Conservation (phyloP, 2,113 vertebrate species). For the Sterna hirundo region DNA sequence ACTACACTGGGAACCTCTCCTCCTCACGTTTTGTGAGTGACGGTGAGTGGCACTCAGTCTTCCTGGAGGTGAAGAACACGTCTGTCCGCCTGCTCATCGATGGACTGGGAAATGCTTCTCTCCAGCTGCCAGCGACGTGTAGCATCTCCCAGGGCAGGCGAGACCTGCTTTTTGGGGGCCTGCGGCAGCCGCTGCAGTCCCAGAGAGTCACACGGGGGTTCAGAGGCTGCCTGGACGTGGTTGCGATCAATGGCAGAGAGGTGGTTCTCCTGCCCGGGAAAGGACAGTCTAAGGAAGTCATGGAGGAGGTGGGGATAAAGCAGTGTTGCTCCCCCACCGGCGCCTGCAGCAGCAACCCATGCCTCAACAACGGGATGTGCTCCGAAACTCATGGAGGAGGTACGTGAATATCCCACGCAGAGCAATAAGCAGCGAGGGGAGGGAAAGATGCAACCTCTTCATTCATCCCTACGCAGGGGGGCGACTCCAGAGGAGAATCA, state of each 20-base stretch:
- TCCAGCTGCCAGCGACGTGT: constrained; percentile 75
- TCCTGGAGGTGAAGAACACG: constrained; percentile 80
- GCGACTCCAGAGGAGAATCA: background rate
- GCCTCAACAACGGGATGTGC: constrained; percentile 85
- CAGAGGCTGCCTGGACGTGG: constrained; percentile 84
- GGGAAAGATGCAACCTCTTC: background rate
- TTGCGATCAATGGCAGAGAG: constrained; percentile 79
- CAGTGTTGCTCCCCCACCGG: constrained; percentile 77
- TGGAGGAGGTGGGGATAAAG: constrained; percentile 79
- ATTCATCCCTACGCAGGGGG: background rate
- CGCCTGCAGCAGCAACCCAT: constrained; percentile 77
- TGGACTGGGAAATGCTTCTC: constrained; percentile 26
- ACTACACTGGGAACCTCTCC: constrained; percentile 61
- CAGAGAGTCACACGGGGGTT: constrained; percentile 72
- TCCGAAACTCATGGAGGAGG: constrained; percentile 75
- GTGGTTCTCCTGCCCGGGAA: constrained; percentile 64
- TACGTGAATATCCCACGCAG: constrained; percentile 24
- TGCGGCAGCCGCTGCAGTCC: background rate
- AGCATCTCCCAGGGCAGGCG: constrained; percentile 55
- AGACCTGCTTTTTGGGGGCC: constrained; percentile 79
- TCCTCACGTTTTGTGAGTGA: constrained; percentile 72
- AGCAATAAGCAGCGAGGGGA: background rate
- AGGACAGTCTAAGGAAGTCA: constrained; percentile 49
- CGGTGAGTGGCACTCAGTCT: constrained; percentile 82
- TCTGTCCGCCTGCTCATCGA: constrained; percentile 79